phyloP scores from a whole-genome alignment of 2,113 vertebrate species.

The Takifugu bimaculatus region DNA sequence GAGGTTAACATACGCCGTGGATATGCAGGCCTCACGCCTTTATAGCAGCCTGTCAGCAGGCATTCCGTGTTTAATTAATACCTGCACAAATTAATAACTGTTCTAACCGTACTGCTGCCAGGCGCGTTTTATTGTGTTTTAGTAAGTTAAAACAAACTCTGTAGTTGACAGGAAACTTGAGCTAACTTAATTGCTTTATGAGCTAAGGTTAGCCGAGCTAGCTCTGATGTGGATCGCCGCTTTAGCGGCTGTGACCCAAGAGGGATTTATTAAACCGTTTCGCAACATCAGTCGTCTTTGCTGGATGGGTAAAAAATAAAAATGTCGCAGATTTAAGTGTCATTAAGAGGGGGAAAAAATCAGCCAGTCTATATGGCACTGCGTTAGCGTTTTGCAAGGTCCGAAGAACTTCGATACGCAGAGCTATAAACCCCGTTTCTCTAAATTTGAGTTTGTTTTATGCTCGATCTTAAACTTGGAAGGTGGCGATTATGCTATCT shows the following conservation, averaged over 20 bases:
- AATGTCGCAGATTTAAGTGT: not conserved
- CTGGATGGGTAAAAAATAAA: no score
- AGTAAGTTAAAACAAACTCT: not conserved
- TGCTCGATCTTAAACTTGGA: not conserved
- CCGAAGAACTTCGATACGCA: not conserved
- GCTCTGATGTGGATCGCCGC: slow-evolving; percentile 10
- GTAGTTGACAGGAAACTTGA: slow-evolving; percentile 40
- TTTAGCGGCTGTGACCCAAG: slow-evolving; percentile 32
- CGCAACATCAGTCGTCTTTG: not conserved
- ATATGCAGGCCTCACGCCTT: slow-evolving; percentile 57
- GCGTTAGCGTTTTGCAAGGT: slow-evolving; percentile 27
- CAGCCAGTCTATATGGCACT: slow-evolving; percentile 7
- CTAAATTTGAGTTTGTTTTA: slow-evolving; percentile 8
- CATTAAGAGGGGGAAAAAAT: not conserved
- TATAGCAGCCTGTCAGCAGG: slow-evolving; percentile 32
- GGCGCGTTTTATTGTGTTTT: not conserved
- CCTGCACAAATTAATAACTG: fast-evolving
- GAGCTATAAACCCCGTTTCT: not conserved
- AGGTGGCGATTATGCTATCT: slow-evolving; percentile 7
- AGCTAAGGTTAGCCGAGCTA: slow-evolving; percentile 50
- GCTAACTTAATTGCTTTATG: slow-evolving; percentile 37
- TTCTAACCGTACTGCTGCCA: not conserved
- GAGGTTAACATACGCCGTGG: slow-evolving; percentile 58
- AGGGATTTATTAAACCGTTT: slow-evolving; percentile 49
- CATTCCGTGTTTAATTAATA: slow-evolving; percentile 2